Conservation (phyloP, 2,113 vertebrate species). For the crab-eating macaque (Macaca fascicularis) region T2T-MFA8v1.1 NC_088390.1:45623001-45623500, state of each 20-base stretch:
- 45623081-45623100: conserved; percentile 82
- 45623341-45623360: conserved; percentile 75
- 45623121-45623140: conserved; percentile 87
- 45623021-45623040: conserved; percentile 61
- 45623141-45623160: conserved; percentile 91
- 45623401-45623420: not conserved
- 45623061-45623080: conserved; percentile 69
- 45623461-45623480: not conserved
- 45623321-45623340: conserved; percentile 75
- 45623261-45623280: conserved; percentile 92
- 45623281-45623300: conserved; percentile 93
- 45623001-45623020: conserved; percentile 26
- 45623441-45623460: not conserved
- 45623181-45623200: conserved; percentile 97
- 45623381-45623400: conserved; percentile 15
- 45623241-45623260: conserved; percentile 84
- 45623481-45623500: conserved; percentile 3
- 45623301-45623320: conserved; percentile 82
- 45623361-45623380: conserved; percentile 33
- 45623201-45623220: conserved; percentile 90
- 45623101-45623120: conserved; percentile 85
- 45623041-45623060: conserved; percentile 70
- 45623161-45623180: conserved; percentile 97
- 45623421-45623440: not conserved
- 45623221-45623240: conserved; percentile 85